Evolutionary conservation across 2,888 invertebrate species (phyloP), one percentile per base, ranked within the genome.

Genomic region (Camponotus fellah): DNA sequence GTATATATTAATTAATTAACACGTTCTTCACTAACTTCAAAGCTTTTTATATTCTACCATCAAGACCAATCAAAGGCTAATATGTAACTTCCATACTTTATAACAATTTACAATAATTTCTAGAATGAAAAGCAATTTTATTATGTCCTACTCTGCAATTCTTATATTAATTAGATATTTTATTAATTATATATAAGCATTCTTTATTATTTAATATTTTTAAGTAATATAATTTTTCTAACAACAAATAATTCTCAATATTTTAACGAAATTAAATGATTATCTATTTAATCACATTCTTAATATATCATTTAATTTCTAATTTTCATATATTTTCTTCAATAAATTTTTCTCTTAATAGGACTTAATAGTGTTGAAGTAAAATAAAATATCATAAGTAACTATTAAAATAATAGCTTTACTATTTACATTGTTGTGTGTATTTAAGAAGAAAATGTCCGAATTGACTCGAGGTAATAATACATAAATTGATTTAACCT

Each of bases 1-100:
- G 79, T 43, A 83, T 81, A 58, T 34, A 81, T 86, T 6, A 37
- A 87, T 87, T 87, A 88, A 88, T 88, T 84, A 88, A 68, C 68
- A 58, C 34, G 68, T 77, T 82, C 75, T 69, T 83, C 75, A 71
- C 53, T 64, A 84, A 81, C 83, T 71, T 71, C 34, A 43, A 64
- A 64, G 34, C 56, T 87, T 84, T 76, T 82, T 62, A 40, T 8
- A 62, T 34, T 62, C 79, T 49, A 68, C 32, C 26, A 17, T 17
- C 32, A 26, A 68, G 65, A n/a, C 65, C 69, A 56, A 53, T 80
- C 77, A 82, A 85, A 83, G 58, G 4, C 71, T 81, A 68, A 69
- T 40, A 34, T 46, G 68, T 53, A 66, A 76, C 62, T 56, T n/a
- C 9, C 4, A 5, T 56, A 9, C 17, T 71, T 76, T 53, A 62